Evolutionary conservation across 2,888 invertebrate species (phyloP).

Genomic region (Andrena flavipes): DNA sequence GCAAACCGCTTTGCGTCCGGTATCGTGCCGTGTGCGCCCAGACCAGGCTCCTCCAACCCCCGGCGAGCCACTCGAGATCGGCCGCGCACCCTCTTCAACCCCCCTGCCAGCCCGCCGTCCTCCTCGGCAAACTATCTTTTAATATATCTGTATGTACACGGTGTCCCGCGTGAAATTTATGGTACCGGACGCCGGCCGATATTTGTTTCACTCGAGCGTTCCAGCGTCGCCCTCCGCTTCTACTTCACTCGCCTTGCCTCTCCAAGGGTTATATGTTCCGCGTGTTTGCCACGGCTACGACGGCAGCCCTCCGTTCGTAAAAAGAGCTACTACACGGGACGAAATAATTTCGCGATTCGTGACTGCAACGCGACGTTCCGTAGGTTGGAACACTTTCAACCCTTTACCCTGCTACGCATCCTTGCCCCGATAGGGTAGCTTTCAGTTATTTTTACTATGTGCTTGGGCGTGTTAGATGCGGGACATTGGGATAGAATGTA

Average conservation of each 20-base stretch:
- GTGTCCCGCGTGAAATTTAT: conserved; percentile 77
- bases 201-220: conserved; percentile 78
- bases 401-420: too few species aligned
- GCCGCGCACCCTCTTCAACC: conserved; percentile 24
- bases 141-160: conserved; percentile 78
- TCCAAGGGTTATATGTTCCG: conserved; percentile 20
- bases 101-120: conserved; percentile 33
- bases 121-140: conserved; percentile 76
- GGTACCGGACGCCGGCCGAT: conserved; percentile 73
- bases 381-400: too few species aligned
- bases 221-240: conserved; percentile 35
- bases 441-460: too few species aligned
- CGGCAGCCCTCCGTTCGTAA: conserved; percentile 11
- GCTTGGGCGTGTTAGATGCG: too few species aligned
- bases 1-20: conserved; percentile 81
- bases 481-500: too few species aligned
- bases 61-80: conserved; percentile 45
- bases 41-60: conserved; percentile 31
- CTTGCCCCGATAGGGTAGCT: too few species aligned
- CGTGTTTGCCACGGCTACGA: conserved; percentile 1
- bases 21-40: conserved; percentile 54
- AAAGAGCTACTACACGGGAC: conserved; percentile 34
- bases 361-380: conserved; percentile 13
- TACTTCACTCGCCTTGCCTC: conserved; percentile 5
- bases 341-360: conserved; percentile 44